phyloP scores from a whole-genome alignment of 2,797 vertebrate genomes.

The Trachurus trachurus region DNA sequence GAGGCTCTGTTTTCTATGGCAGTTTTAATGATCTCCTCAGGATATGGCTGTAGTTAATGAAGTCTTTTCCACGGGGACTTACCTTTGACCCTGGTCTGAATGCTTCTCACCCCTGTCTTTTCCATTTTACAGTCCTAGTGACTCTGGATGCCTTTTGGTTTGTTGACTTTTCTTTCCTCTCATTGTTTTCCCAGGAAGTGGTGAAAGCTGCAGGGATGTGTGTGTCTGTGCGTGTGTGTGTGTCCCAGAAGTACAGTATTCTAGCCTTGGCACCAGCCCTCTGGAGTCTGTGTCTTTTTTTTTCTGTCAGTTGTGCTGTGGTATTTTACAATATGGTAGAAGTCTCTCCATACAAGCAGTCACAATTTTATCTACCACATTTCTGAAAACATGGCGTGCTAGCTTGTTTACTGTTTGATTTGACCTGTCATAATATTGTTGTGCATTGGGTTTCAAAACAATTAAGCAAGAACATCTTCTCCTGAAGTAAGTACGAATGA shows the following conservation, averaged over 20 bases:
- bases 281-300: slow-evolving; percentile 57
- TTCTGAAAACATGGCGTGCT: slow-evolving; percentile 72
- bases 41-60: slow-evolving; percentile 81
- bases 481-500: slow-evolving; percentile 66
- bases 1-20: slow-evolving; percentile 58
- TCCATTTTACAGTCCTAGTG: slow-evolving; percentile 77
- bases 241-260: slow-evolving; percentile 63
- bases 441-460: slow-evolving; percentile 73
- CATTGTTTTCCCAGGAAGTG: slow-evolving; percentile 86
- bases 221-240: slow-evolving; percentile 34
- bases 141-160: slow-evolving; percentile 79
- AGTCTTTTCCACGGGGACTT: slow-evolving; percentile 74
- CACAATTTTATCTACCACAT: slow-evolving; percentile 70
- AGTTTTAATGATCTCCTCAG: slow-evolving; percentile 80
- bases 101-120: slow-evolving; percentile 69
- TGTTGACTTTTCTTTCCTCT: slow-evolving; percentile 85
- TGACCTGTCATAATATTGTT: slow-evolving; percentile 74
- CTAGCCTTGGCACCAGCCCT: slow-evolving; percentile 62
- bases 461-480: slow-evolving; percentile 64
- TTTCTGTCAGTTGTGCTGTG: slow-evolving; percentile 67
- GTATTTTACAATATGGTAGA: slow-evolving; percentile 70
- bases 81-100: slow-evolving; percentile 77
- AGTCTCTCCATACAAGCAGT: slow-evolving; percentile 61
- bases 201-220: slow-evolving; percentile 79
- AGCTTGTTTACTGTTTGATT: slow-evolving; percentile 74